phyloP scores from a whole-genome alignment of 2,113 vertebrate species.

The Nyctibius bracteatus region DNA sequence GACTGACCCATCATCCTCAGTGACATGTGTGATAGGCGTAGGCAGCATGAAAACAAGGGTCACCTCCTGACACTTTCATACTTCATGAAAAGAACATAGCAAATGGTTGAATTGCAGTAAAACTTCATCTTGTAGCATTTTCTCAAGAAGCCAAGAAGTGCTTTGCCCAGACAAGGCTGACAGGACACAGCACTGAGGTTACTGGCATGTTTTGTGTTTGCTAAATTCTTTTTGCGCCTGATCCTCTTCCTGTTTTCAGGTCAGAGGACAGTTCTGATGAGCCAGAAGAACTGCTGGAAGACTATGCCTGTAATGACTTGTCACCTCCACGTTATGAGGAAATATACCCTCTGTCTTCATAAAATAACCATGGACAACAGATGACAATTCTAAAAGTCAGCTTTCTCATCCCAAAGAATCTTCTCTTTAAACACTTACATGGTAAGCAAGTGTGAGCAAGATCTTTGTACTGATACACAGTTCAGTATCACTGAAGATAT shows the following conservation, averaged over 20 bases:
- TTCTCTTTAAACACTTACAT: not conserved
- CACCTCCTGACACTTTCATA: not conserved
- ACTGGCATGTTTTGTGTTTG: not conserved
- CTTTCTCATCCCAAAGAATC: not conserved
- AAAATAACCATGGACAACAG: not conserved
- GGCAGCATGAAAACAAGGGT: not conserved
- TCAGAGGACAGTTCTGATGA: not conserved
- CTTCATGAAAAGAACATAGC: not conserved
- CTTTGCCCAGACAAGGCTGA: not conserved
- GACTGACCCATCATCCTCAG: not conserved
- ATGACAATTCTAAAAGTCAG: not conserved
- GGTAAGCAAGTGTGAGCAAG: not conserved
- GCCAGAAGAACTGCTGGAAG: conserved; percentile 10
- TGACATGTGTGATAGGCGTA: not conserved
- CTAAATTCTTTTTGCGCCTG: not conserved
- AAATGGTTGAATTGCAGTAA: not conserved
- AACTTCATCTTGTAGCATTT: not conserved
- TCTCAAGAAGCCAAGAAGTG: not conserved
- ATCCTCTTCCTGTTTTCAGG: conserved; percentile 51
- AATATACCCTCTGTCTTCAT: conserved; percentile 49
- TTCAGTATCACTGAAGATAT: not conserved
- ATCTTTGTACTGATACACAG: not conserved
- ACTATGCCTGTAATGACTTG: not conserved
- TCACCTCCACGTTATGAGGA: conserved; percentile 74
- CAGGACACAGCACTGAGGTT: not conserved